Percentiles rank a stretch among this genome's conserved stretches.
Conservation (phyloP, 2,797 vertebrate genomes). For the Sphenodon punctatus region DNA sequence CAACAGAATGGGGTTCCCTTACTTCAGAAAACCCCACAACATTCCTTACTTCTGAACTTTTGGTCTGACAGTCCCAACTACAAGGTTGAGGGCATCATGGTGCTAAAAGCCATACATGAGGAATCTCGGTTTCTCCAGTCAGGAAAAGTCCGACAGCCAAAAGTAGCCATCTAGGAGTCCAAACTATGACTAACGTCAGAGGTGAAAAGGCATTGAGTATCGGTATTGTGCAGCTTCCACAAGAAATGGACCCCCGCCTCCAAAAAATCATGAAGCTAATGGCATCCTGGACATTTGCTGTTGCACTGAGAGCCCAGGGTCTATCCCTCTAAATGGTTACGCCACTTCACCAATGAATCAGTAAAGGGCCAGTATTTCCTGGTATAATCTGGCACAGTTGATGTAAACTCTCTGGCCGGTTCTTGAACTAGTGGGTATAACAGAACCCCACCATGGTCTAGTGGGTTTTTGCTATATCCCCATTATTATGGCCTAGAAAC, state of each 20-base stretch:
- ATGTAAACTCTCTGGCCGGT: background rate
- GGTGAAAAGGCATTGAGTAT: background rate
- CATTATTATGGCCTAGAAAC: too few relatives aligned
- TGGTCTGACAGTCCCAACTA: too few relatives aligned
- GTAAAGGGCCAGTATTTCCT: background rate
- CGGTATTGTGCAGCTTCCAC: fast-evolving
- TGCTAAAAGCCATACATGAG: too few relatives aligned
- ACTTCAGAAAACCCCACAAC: too few relatives aligned
- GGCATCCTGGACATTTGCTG: background rate
- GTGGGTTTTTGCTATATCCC: too few relatives aligned
- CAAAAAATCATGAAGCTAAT: background rate
- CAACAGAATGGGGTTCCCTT: too few relatives aligned
- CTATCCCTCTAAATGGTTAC: background rate
- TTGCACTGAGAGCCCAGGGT: background rate
- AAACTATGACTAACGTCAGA: background rate
- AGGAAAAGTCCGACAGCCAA: background rate
- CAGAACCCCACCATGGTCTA: too few relatives aligned
- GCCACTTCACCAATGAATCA: background rate
- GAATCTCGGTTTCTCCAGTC: background rate
- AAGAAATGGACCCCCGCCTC: background rate
- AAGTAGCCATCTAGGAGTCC: fast-evolving
- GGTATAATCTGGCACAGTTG: background rate
- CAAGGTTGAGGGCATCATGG: too few relatives aligned
- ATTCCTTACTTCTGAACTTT: too few relatives aligned
- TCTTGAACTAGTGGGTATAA: background rate